Evolutionary conservation across 2,797 vertebrate genomes (phyloP), one percentile per base, ranked within the genome.

Genomic region (Notolabrus celidotus): DNA sequence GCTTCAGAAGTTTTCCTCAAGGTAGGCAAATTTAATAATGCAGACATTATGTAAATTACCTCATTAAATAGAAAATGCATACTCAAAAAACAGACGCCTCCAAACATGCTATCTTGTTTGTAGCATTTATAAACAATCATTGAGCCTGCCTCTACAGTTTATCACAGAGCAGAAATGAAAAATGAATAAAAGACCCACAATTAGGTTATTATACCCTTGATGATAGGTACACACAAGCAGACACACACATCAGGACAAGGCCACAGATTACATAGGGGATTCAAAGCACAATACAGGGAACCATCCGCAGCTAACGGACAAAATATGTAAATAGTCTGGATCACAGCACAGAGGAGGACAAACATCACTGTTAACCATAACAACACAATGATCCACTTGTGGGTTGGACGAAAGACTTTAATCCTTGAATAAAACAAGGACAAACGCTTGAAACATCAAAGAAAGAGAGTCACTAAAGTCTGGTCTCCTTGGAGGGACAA

Each of bases 31-130:
- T 93, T 92, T 90, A 94, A 93, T 96, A 95, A 96, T 94, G 93
- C 92, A 89, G 90, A 94, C 92, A 96, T 96, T 96, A 96, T 96
- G 95, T 93, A 95, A 96, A 97, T 96, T 47, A 89, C 75, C 91
- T 96, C 93, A 96, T 97, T 96, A 96, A 95, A 85, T 84, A 90
- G 84, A 93, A 90, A 92, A 84, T 81, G 67, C 77, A 76, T 68
- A 71, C 71, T 80, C 82, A 87, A 84, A 88, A 86, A 80, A 82
- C 82, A 79, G 83, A 83, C 46, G 77, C 90, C 89, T 90, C 84
- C 78, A 89, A 91, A 91, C 88, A 88, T 70, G 80, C 78, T 87
- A 83, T 89, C 82, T 83, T 87, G 73, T 91, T 90, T 91, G 87
- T 86, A 84, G 79, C 85, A 80, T 89, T 91, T 90, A 86, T 79